phyloP scores from a whole-genome alignment of 1,140 invertebrate genomes.

The Oryzaephilus surinamensis region DNA sequence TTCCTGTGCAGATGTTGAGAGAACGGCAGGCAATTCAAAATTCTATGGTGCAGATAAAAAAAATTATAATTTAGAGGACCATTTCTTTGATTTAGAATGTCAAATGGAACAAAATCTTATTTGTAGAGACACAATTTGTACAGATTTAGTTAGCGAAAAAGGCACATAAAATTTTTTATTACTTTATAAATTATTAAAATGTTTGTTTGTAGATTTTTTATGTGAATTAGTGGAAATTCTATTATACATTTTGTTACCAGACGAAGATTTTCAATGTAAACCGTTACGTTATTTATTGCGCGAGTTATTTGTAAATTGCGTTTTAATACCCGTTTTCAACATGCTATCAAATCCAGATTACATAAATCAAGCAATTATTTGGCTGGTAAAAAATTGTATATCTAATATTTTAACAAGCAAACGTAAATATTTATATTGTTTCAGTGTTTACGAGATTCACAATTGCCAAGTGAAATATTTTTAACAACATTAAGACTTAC shows the following conservation, averaged over 20 bases:
- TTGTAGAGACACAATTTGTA: constrained; percentile 55
- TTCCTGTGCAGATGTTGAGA: constrained; percentile 21
- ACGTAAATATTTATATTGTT: constrained; percentile 14
- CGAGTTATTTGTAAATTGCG: constrained; percentile 69
- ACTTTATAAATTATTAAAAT: constrained; percentile 5
- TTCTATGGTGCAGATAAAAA: constrained; percentile 24
- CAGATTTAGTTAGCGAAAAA: constrained; percentile 49
- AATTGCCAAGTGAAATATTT: constrained; percentile 71
- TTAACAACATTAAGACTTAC: constrained; percentile 68
- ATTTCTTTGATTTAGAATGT: constrained; percentile 82
- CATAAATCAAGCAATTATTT: constrained; percentile 84
- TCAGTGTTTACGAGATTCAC: constrained; percentile 66
- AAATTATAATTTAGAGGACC: constrained; percentile 49
- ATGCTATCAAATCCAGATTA: constrained; percentile 88
- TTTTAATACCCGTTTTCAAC: constrained; percentile 70
- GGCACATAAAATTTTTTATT: constrained; percentile 32
- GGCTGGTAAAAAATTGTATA: constrained; percentile 58
- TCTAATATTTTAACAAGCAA: neutral
- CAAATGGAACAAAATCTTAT: constrained; percentile 71
- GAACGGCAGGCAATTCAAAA: constrained; percentile 23
- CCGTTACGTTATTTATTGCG: constrained; percentile 65
- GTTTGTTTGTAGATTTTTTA: constrained; percentile 60
- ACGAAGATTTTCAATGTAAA: constrained; percentile 76
- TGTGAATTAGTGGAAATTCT: constrained; percentile 75
- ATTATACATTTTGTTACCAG: constrained; percentile 72